These are phyloP conservation scores for Pseudomugil tenellus DNA, from an alignment of 2,797 vertebrate species.

Conservation along the genomic window DNA sequence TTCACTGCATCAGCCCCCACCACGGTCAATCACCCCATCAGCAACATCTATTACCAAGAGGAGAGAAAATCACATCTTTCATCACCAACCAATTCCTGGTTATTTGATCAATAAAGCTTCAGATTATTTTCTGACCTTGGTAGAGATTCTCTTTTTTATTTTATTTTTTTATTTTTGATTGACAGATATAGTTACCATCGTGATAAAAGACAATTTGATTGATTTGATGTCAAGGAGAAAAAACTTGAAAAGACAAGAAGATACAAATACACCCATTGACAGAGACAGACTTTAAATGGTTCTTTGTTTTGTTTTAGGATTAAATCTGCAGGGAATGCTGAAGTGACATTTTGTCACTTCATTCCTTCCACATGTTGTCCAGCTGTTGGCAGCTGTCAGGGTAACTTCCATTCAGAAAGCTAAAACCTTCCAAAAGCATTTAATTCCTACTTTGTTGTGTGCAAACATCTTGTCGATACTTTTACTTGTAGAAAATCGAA, in stretches of 20 bases:
- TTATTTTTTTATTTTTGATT: constrained; percentile 26
- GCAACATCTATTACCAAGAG: constrained; percentile 19
- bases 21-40: constrained; percentile 18
- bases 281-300: constrained; percentile 50
- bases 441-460: constrained; percentile 21
- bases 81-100: constrained; percentile 26
- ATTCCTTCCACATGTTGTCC: constrained; percentile 47
- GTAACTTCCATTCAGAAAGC: constrained; percentile 45
- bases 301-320: constrained; percentile 60
- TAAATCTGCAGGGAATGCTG: constrained; percentile 46
- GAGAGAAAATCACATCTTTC: constrained; percentile 33
- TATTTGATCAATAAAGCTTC: constrained; percentile 42
- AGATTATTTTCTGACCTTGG: constrained; percentile 35
- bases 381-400: constrained; percentile 68
- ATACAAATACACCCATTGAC: constrained; percentile 32
- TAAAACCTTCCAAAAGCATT: constrained; percentile 49
- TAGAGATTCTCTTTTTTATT: constrained; percentile 15
- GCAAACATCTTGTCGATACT: constrained; percentile 33
- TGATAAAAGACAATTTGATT: constrained; percentile 52
- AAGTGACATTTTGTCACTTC: constrained; percentile 58
- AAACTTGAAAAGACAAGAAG: constrained; percentile 40
- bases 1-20: constrained; percentile 2
- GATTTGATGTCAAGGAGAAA: constrained; percentile 59
- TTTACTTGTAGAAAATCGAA: constrained; percentile 17
- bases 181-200: constrained; percentile 46